Evolutionary conservation across 92 coral and sea anemone genomes (phyloP).

Genomic region (Umimayanthus kanabou): DNA sequence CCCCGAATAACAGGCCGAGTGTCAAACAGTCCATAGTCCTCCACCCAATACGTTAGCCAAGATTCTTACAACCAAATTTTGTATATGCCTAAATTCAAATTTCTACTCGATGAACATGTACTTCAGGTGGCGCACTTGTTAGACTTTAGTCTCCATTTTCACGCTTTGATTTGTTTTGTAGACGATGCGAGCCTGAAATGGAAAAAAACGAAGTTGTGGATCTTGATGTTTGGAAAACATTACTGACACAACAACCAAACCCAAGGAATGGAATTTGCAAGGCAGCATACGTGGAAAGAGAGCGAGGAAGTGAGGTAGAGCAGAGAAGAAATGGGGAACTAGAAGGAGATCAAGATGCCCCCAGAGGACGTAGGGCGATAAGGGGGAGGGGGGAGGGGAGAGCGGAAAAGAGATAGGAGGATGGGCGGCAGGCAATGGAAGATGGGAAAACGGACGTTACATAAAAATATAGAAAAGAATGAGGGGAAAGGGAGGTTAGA

Average conservation of each 20-base stretch:
- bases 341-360: neutral
- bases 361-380: too few species aligned
- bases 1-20: too few species aligned
- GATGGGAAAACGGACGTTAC: neutral
- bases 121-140: neutral
- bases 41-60: neutral
- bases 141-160: neutral
- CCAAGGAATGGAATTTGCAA: neutral
- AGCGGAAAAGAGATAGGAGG: neutral
- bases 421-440: neutral
- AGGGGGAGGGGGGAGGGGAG: neutral
- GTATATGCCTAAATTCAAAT: neutral
- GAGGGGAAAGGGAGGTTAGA: neutral
- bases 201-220: neutral
- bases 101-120: neutral
- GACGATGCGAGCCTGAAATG: conserved; percentile 30
- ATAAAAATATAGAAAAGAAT: neutral
- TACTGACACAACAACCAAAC: neutral
- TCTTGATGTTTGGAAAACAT: neutral
- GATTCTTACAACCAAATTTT: neutral
- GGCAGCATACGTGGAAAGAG: neutral
- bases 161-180: conserved; percentile 31
- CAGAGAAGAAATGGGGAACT: neutral
- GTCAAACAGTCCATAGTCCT: neutral
- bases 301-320: neutral